Evolutionary conservation across 2,797 vertebrate species (phyloP), one percentile per base, ranked within the genome.

Genomic region (Hippocampus kuda): DNA sequence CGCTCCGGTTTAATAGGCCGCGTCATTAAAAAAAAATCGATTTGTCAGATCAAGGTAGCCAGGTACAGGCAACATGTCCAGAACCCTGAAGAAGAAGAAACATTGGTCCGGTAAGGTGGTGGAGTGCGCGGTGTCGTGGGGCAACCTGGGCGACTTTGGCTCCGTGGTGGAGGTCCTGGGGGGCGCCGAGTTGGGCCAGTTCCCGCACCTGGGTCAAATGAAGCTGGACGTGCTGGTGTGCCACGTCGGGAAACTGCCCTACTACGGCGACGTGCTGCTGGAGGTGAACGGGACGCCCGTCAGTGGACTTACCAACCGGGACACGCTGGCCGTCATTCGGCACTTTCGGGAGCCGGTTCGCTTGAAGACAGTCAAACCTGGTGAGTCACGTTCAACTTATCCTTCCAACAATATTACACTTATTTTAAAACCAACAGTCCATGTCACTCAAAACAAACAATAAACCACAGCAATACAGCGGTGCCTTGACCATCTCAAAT

Each of bases 251-350:
- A 93, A 93, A 82, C 87, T 92, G 77, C 94, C 95, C 70, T 85
- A 88, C 77, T 92, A 93, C 1, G 96, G 95, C 2, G 95, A 98
- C 84, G 94, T 98, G 54, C 82, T 98, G 85, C 88, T 98, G 88
- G 96, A 98, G 89, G 95, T 97, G 86, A 98, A 98, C 91, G 94
- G 95, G 69, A 98, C 95, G 42, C 96, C 96, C 1, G 95, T 98
- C 77, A 97, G 95, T 87, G 96, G 96, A 85, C 95, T 98, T 81
- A 98, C 96, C 67, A 89, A 96, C 90, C 93, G 96, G 7, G 96
- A 98, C 90, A 95, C 94, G 15, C 88, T 95, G 82, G 96, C 96
- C 38, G 95, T 98, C 86, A 91, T 98, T 61, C 93, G 94, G 70
- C 95, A 98, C 94, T 98, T 97, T 89, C 91, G 92, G 77, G 95